Evolutionary conservation across 2,888 invertebrate genomes (phyloP), one percentile per base, ranked within the genome.

Genomic region (Notodonta dromedarius): DNA sequence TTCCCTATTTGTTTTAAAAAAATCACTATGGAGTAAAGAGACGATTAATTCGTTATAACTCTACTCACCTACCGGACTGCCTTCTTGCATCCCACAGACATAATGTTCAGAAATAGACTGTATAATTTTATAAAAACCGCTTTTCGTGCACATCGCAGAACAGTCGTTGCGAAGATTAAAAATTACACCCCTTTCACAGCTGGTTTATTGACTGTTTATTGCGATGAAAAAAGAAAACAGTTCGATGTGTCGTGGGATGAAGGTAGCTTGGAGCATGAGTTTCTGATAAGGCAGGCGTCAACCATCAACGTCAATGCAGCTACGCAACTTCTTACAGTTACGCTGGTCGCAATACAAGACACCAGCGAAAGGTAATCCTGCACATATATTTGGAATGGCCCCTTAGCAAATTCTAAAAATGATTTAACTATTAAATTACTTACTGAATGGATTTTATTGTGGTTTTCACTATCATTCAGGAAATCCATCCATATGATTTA

Each of bases 291-390:
- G 9, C 94, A 94, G 84, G 94, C 94, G 4, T 93, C 94, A 3
- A 94, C 94, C 35, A 88, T 93, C 14, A 94, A 91, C 62, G 92
- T 94, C 4, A 94, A 94, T 73, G 93, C 94, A n/a, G 93, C 94
- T 13, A 94, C 93, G 24, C 94, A 94, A 71, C 85, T 94, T 5
- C 82, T 94, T 7, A 94, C 94, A 6, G 93, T 94, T 14, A 94
- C 94, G 24, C 73, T 94, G 64, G 89, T 94, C n/a, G 94, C 94
- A 58, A 91, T 94, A 70, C 90, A 94, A 74, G 94, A 94, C 67
- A 93, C 93, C 24, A 93, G 93, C 73, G 90, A 94, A 79, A 90
- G 91, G 91, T 94, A 82, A 66, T n/a, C 9, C 42, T 61, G n/a
- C 13, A 35, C n/a, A 2, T 40, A 13, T 7, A 35, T 35, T 24